These are phyloP conservation scores for Crocallis elinguaria DNA, from an alignment of 2,888 invertebrate species.

Conservation along the genomic window DNA sequence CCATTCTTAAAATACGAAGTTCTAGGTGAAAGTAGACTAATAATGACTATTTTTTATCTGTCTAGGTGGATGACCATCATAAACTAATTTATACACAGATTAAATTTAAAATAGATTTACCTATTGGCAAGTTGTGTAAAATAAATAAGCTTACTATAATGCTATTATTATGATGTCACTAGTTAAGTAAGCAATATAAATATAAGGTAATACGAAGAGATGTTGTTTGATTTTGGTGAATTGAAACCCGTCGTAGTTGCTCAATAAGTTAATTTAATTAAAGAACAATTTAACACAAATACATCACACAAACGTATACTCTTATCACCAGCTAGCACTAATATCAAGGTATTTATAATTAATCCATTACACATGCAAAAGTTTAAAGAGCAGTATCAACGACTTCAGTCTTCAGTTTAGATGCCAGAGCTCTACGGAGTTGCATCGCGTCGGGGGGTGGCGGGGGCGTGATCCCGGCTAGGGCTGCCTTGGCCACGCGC, in stretches of 20 bases:
- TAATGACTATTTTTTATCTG: conserved; percentile 81
- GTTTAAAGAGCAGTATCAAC: conserved; percentile 81
- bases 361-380: too few relatives aligned
- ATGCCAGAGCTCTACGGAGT: conserved; percentile 92
- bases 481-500: conserved; percentile 88
- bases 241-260: neutral
- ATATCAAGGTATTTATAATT: too few relatives aligned
- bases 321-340: neutral
- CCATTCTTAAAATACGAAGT: conserved; percentile 65
- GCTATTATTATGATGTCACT: conserved; percentile 84
- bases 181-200: conserved; percentile 85
- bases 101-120: conserved; percentile 79
- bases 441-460: conserved; percentile 87
- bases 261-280: conserved; percentile 15
- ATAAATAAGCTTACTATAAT: conserved; percentile 84
- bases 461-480: conserved; percentile 81
- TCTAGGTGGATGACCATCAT: conserved; percentile 83
- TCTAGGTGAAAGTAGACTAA: conserved; percentile 80
- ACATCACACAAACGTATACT: neutral
- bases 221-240: conserved; percentile 58
- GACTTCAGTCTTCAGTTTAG: conserved; percentile 93
- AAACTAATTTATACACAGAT: conserved; percentile 83
- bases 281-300: conserved; percentile 12
- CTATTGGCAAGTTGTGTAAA: conserved; percentile 84
- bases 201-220: conserved; percentile 77